Conservation (phyloP, 2,113 vertebrate genomes). For the Echinops telfairi region DNA sequence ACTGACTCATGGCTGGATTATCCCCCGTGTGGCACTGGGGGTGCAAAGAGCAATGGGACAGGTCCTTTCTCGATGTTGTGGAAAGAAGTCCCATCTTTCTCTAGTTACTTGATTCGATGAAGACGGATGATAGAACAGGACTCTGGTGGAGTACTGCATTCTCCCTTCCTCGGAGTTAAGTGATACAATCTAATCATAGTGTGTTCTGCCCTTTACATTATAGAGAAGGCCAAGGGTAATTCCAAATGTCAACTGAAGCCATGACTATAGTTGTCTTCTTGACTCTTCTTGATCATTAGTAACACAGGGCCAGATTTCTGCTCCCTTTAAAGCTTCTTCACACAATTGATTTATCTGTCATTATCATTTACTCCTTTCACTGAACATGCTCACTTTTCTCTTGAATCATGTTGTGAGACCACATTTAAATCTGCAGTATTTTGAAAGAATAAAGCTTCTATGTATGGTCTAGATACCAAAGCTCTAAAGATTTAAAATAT, state of each 20-base stretch:
- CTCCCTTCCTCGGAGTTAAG: neutral
- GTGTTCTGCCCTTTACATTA: neutral
- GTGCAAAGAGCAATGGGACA: neutral
- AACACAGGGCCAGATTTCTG: neutral
- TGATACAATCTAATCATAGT: neutral
- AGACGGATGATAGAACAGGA: neutral
- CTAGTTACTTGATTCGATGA: neutral
- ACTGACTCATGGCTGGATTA: neutral
- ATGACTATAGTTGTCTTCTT: neutral
- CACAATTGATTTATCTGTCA: neutral
- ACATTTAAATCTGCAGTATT: conserved; percentile 41
- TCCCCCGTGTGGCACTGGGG: neutral
- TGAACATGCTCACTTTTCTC: conserved; percentile 34
- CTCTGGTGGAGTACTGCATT: neutral
- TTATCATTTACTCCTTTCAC: conserved; percentile 29
- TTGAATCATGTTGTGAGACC: neutral
- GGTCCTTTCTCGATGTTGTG: neutral
- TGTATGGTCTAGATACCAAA: conserved; percentile 22
- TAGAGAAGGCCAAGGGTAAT: conserved; percentile 13
- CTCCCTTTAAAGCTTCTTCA: conserved; percentile 2
- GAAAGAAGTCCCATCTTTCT: neutral
- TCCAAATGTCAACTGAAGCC: conserved; percentile 36
- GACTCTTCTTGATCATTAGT: neutral
- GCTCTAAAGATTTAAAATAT: conserved; percentile 23
- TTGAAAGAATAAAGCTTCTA: conserved; percentile 41